These are phyloP conservation scores for Cepaea hortensis DNA, from an alignment of 2,888 invertebrate genomes.

Conservation along the genomic window DNA sequence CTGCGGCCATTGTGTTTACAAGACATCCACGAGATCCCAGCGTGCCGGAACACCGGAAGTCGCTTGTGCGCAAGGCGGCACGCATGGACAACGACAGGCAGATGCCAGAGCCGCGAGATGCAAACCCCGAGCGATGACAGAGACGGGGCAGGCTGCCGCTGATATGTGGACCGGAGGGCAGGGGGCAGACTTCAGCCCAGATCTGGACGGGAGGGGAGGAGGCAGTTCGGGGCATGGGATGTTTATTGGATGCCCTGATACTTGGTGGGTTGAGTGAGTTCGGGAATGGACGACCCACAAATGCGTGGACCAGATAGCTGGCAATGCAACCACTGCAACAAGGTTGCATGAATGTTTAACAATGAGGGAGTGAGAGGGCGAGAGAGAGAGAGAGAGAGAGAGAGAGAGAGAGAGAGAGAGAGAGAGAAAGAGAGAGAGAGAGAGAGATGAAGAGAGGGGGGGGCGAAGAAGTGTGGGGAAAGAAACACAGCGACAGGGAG, in stretches of 20 bases:
- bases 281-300: not conserved
- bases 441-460: too few relatives aligned
- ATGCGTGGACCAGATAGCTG: too few relatives aligned
- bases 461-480: too few relatives aligned
- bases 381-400: not conserved
- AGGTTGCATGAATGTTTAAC: not conserved
- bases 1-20: slow-evolving; percentile 36
- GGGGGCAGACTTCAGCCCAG: not conserved
- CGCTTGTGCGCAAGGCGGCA: slow-evolving; percentile 27
- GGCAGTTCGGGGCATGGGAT: not conserved
- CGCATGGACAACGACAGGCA: slow-evolving; percentile 44
- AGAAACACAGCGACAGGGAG: too few relatives aligned
- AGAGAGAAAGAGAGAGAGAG: not conserved
- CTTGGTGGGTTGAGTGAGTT: not conserved
- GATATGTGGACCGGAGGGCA: not conserved
- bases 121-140: slow-evolving; percentile 22
- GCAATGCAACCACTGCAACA: too few relatives aligned
- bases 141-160: not conserved
- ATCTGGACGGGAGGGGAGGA: not conserved
- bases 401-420: not conserved
- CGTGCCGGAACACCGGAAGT: slow-evolving; percentile 36
- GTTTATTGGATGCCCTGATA: not conserved
- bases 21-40: not conserved
- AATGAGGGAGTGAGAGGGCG: not conserved
- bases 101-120: slow-evolving; percentile 19